Conservation (phyloP, 2,797 vertebrate genomes). For the Dicrostonyx torquatus region DNA sequence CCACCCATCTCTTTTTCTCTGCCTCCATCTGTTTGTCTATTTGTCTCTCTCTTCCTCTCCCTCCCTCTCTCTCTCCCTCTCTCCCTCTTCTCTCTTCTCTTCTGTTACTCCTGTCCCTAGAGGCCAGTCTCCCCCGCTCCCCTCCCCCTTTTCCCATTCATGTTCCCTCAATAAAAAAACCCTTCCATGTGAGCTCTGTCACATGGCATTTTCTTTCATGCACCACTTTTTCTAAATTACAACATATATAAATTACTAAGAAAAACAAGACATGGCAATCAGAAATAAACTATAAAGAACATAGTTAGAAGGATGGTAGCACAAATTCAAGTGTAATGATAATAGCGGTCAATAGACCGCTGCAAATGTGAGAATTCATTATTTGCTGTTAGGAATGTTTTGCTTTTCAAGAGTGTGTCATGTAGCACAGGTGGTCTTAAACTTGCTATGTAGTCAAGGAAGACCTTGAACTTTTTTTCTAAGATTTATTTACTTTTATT, state of each 20-base stretch:
- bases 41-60: too few species aligned
- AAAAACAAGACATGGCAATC: conserved; percentile 48
- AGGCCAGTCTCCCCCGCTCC: too few species aligned
- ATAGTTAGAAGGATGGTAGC: conserved; percentile 1
- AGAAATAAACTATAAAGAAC: conserved; percentile 25
- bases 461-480: neutral
- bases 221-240: too few species aligned
- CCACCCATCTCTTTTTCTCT: too few species aligned
- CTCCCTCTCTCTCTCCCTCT: too few species aligned
- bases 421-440: neutral
- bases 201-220: too few species aligned
- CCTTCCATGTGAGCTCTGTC: too few species aligned
- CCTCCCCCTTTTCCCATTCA: too few species aligned
- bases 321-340: conserved; percentile 32
- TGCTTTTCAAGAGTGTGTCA: neutral
- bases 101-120: too few species aligned
- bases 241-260: conserved; percentile 14
- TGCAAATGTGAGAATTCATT: neutral
- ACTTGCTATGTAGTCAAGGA: neutral
- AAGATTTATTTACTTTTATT: neutral
- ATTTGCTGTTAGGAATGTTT: neutral
- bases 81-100: too few species aligned
- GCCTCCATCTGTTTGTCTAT: too few species aligned
- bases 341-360: neutral
- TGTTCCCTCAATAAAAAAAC: too few species aligned